A percentile compares a stretch with the other conserved stretches of the same genome.
Evolutionary conservation across 2,113 vertebrate genomes (phyloP).

Genomic region (Laticauda colubrina): DNA sequence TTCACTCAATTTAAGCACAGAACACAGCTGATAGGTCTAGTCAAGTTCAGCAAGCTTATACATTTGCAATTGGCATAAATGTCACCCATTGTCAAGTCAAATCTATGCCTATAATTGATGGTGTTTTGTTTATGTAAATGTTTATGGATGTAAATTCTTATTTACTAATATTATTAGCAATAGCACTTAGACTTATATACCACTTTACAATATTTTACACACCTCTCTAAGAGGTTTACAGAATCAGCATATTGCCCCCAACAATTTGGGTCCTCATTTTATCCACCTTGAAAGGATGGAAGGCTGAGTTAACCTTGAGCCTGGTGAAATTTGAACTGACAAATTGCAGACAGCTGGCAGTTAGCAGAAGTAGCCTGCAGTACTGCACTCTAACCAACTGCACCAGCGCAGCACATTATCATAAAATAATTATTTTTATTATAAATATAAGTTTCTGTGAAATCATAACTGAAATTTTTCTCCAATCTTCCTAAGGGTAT

Average conservation of each 20-base stretch:
- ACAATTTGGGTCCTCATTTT: too few relatives aligned
- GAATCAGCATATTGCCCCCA: too few relatives aligned
- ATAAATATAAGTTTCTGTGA: not conserved
- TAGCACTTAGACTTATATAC: too few relatives aligned
- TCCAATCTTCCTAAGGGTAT: not conserved
- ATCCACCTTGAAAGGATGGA: too few relatives aligned
- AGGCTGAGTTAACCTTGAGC: too few relatives aligned
- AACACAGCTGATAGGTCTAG: not conserved
- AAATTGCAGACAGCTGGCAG: too few relatives aligned
- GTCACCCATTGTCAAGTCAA: not conserved
- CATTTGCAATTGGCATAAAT: not conserved
- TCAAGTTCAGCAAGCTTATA: not conserved
- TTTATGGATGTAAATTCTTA: not conserved
- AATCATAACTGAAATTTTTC: not conserved
- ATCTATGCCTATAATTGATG: not conserved
- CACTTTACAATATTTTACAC: too few relatives aligned
- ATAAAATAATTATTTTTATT: not conserved
- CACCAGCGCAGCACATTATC: rapidly evolving
- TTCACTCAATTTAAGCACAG: not conserved
- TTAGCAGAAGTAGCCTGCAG: too few relatives aligned
- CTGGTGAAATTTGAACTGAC: too few relatives aligned
- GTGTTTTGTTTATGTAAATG: not conserved
- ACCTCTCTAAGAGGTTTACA: too few relatives aligned
- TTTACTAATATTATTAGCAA: not conserved
- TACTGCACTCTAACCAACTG: too few relatives aligned